Conservation (phyloP, 2,113 vertebrate species). For the Smithornis capensis region DNA sequence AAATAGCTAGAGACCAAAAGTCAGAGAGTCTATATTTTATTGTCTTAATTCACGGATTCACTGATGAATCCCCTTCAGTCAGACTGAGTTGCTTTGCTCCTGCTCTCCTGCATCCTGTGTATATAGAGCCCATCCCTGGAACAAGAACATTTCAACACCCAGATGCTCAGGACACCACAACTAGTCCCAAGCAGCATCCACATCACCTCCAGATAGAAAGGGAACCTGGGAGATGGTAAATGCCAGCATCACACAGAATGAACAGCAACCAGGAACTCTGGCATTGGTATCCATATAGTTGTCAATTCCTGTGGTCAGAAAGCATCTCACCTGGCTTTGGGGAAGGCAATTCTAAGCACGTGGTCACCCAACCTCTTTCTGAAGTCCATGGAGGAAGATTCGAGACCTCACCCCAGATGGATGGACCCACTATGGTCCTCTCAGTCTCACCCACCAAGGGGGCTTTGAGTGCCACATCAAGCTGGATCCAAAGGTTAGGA, state of each 20-base stretch:
- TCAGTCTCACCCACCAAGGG: not conserved
- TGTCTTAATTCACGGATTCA: not conserved
- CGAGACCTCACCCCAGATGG: not conserved
- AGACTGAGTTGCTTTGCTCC: not conserved
- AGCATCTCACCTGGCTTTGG: not conserved
- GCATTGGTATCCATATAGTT: not conserved
- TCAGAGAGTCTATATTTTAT: not conserved
- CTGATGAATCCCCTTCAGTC: not conserved
- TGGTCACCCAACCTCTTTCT: not conserved
- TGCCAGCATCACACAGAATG: not conserved
- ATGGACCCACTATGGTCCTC: not conserved
- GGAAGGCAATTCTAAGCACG: not conserved
- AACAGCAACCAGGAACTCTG: not conserved
- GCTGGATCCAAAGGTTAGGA: not conserved
- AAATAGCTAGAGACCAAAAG: not conserved
- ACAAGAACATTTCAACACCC: not conserved
- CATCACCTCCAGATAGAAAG: not conserved
- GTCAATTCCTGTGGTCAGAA: not conserved
- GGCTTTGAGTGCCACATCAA: not conserved
- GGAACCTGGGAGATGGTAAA: not conserved
- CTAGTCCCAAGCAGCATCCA: not conserved
- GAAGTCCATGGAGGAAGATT: rapidly evolving
- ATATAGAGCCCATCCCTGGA: not conserved
- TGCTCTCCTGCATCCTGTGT: not conserved
- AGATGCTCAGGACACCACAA: not conserved